These are phyloP conservation scores for Thinocorus orbignyianus DNA, from an alignment of 2,113 vertebrate genomes.

Conservation along the genomic window DNA sequence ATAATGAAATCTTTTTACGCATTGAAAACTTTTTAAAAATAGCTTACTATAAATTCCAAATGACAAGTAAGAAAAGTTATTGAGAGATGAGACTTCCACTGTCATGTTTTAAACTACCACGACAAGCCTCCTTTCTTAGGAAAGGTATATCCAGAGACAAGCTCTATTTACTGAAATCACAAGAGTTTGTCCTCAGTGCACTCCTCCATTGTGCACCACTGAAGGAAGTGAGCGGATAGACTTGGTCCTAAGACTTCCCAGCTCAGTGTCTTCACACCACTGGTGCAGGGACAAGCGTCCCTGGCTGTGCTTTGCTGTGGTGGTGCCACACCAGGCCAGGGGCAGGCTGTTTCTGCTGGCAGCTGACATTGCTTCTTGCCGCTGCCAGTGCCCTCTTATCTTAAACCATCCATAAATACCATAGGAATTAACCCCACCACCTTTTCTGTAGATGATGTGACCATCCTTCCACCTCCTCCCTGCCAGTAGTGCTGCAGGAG, in stretches of 20 bases:
- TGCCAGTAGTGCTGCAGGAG: not conserved
- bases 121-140: not conserved
- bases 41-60: not conserved
- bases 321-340: not conserved
- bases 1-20: not conserved
- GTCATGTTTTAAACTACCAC: not conserved
- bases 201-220: rapidly evolving
- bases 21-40: not conserved
- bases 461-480: not conserved
- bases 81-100: not conserved
- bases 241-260: rapidly evolving
- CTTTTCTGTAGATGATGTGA: not conserved
- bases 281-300: not conserved
- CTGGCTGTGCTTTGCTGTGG: not conserved
- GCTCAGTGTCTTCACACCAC: too few relatives aligned
- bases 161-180: not conserved
- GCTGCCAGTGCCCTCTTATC: not conserved
- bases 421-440: not conserved
- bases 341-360: not conserved
- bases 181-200: not conserved
- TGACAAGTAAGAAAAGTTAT: not conserved
- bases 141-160: not conserved
- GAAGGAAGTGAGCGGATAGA: not conserved
- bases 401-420: not conserved
- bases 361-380: not conserved